Evolutionary conservation across 2,113 vertebrate genomes (phyloP).

Genomic region (Willisornis vidua): DNA sequence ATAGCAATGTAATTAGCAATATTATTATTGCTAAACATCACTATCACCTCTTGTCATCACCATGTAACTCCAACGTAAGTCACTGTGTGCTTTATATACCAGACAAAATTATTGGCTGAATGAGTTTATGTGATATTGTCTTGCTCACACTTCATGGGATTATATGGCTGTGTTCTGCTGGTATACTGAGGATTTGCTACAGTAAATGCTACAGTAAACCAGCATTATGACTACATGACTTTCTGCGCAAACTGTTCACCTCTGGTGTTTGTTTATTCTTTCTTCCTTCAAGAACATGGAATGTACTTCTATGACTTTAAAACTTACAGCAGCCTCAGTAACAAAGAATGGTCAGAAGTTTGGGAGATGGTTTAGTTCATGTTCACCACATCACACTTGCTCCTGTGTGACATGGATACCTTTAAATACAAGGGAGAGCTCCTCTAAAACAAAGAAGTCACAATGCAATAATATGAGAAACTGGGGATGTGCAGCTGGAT

Average conservation of each 20-base stretch:
- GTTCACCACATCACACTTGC: background rate
- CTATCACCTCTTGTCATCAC: constrained; percentile 62
- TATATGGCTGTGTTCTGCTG: constrained; percentile 6
- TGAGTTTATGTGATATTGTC: constrained; percentile 6
- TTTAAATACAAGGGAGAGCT: background rate
- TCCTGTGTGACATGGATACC: background rate
- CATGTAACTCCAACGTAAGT: constrained; percentile 50
- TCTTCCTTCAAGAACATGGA: background rate
- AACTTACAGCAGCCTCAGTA: background rate
- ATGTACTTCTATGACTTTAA: background rate
- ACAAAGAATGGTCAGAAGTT: background rate
- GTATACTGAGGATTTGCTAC: background rate
- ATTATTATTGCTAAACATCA: constrained; percentile 58
- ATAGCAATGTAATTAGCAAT: constrained; percentile 64
- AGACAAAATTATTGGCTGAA: constrained; percentile 46
- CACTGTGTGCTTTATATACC: constrained; percentile 8
- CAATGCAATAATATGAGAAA: background rate
- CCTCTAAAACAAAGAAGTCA: background rate
- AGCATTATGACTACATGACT: background rate
- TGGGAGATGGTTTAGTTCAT: background rate
- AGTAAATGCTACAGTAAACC: background rate
- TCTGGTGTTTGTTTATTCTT: background rate
- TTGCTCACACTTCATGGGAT: background rate
- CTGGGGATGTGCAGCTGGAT: background rate
- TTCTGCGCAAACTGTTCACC: background rate